Base-by-base conservation (phyloP, 2,888 invertebrate species). In the Trichogramma evanescens region DNA sequence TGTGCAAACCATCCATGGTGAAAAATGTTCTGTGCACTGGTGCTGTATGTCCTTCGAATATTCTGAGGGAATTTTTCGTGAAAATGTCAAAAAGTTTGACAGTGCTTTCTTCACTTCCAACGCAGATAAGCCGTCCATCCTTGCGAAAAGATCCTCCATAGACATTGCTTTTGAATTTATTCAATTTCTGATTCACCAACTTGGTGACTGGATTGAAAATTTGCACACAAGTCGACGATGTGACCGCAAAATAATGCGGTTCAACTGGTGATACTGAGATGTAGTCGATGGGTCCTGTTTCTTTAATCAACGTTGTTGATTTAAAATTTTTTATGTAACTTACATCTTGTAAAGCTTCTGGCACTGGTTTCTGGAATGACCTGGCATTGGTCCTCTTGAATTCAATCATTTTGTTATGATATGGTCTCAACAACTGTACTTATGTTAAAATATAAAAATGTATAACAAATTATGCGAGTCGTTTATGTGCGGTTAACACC, bases 221-320 rank as follows among this genome's bases (percentile, higher is more conserved):
- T 80, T 90, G 83, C 67, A 95, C 91, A 74, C 92, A 84, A 1
- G 92, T 91, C 0, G 95, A 95, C 74, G 91, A 93, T 58, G 97
- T 95, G 13, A 94, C 91, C 6, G 95, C 95, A 80, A 96, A 92
- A 75, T 91, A 88, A 80, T 92, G 85, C 0, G 96, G 95, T 72
- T 93, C 89, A 7, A 88, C 83, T 0, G 93, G 93, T 63, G 92
- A 91, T 74, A 97, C 93, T 75, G 95, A 91, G 50, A 97, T 85
- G 72, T 91, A 89, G 73, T 95, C 93, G 58, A 98, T 91, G 0
- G 92, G 88, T 38, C 94, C 94, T 78, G 91, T 93, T 78, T 97
- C 96, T 78, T 96, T 95, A 0, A 93, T 85, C 46, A 93, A 82
- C 3, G 93, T 89, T 40, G 95, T 38, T 26, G 56, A 40, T 53